Evolutionary conservation across 2,888 invertebrate species (phyloP), one percentile per base, ranked within the genome.

Genomic region (Synergus itoensis): DNA sequence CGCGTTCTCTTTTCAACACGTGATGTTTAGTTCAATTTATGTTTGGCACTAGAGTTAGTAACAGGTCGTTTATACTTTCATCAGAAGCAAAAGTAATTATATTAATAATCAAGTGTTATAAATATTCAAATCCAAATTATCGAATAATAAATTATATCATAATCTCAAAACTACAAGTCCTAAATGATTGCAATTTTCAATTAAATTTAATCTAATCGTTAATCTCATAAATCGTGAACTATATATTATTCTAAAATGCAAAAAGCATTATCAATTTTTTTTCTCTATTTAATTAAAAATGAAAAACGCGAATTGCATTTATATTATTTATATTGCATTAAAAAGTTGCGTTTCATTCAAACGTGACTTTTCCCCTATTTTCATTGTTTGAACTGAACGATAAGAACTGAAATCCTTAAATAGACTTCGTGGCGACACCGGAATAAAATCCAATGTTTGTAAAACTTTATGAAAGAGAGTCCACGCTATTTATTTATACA

Each of bases 1-100:
- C 21, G 21, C 21, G 14, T 60, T 21, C 60, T 21, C 21, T 60
- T 21, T 60, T 60, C 21, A 60, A 11, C 60, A 28, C 60, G 21
- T 60, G 60, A 60, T 12, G 1, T 60, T 60, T 11, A 21, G 21
- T 60, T 60, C 21, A 60, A 60, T 21, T 60, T 28, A 60, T 60
- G 21, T 5, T 60, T 60, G 60, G 60, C 60, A 60, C 21, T 21
- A 60, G 11, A 60, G 4, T 21, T 11, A 3, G 60, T 60, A 60
- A 60, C 60, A 60, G 60, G 18, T 60, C 60, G 60, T 60, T 60
- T 21, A 60, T 21, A 60, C 28, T 60, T 21, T 60, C 18, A 28
- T 60, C 21, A 21, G 60, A 28, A 60, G 21, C 11, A 11, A 60
- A 60, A 60, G 4, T 60, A 28, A 60, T 60, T 60, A 21, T 21